A percentile compares a stretch with the other conserved stretches of the same genome.
phyloP scores from a whole-genome alignment of 2,113 vertebrate genomes.

The Neogobius melanostomus region DNA sequence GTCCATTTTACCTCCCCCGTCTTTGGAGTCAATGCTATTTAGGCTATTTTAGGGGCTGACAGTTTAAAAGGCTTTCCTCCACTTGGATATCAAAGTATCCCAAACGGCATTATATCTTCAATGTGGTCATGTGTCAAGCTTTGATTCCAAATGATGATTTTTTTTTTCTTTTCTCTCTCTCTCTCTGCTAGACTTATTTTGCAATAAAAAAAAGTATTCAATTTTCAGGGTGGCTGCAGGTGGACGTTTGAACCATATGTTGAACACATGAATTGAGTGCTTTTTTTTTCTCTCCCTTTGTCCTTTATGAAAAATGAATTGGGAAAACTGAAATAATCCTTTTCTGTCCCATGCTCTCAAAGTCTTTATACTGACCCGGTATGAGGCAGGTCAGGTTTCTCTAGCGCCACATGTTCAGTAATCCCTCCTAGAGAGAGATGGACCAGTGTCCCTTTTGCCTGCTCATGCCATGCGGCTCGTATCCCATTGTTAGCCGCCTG shows the following conservation, averaged over 20 bases:
- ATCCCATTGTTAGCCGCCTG: conserved; percentile 54
- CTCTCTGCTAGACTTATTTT: conserved; percentile 31
- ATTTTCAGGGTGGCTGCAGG: conserved; percentile 22
- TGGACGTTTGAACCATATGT: conserved; percentile 47
- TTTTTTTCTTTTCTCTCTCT: not conserved
- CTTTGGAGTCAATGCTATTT: conserved; percentile 31
- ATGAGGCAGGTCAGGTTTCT: conserved; percentile 57
- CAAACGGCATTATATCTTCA: conserved; percentile 32
- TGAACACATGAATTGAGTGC: conserved; percentile 28
- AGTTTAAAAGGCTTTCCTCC: conserved; percentile 36
- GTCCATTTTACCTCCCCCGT: not conserved
- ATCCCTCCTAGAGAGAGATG: conserved; percentile 65
- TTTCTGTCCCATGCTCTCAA: conserved; percentile 39
- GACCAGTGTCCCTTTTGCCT: conserved; percentile 62
- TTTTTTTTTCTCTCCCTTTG: conserved; percentile 27
- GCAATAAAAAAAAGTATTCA: conserved; percentile 2
- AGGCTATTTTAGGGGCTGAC: conserved; percentile 40
- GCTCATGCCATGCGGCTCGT: conserved; percentile 59
- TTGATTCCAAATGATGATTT: conserved; percentile 43
- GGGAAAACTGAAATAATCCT: conserved; percentile 48
- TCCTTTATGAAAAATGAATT: conserved; percentile 41
- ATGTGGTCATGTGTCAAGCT: conserved; percentile 45
- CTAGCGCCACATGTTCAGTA: conserved; percentile 61
- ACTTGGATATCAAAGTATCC: conserved; percentile 44
- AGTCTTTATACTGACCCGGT: conserved; percentile 51